These are phyloP conservation scores for Platycercus adscitus DNA, from an alignment of 2,113 vertebrate species.

Conservation along the genomic window DNA sequence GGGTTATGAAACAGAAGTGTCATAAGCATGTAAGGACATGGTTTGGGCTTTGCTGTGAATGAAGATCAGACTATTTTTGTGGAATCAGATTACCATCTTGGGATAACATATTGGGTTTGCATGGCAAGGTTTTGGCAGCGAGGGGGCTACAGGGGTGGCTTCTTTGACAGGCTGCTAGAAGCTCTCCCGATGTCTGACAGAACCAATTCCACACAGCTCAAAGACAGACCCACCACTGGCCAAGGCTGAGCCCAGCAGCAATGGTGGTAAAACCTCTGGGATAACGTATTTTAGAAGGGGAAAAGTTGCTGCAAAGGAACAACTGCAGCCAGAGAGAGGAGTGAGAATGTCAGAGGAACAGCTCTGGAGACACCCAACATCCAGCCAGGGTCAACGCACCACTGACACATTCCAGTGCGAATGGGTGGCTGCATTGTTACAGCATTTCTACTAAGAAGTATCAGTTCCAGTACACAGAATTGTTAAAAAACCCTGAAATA, in stretches of 20 bases:
- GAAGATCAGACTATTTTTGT: not conserved
- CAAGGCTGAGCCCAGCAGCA: not conserved
- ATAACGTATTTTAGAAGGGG: not conserved
- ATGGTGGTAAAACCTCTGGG: not conserved
- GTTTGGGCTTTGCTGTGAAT: not conserved
- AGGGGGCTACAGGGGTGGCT: not conserved
- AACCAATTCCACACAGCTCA: not conserved
- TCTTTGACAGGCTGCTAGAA: not conserved
- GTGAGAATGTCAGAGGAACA: not conserved
- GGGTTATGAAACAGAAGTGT: conserved; percentile 16
- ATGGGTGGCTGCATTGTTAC: not conserved
- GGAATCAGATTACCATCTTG: not conserved
- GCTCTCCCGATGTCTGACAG: not conserved
- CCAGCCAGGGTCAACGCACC: not conserved
- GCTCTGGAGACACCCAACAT: not conserved
- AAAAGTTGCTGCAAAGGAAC: not conserved
- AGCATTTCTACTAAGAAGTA: not conserved
- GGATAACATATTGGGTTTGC: not conserved
- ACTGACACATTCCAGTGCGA: not conserved
- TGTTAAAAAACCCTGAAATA: not conserved
- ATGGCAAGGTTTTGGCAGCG: not conserved
- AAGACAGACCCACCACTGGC: not conserved
- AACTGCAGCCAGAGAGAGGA: not conserved
- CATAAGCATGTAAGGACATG: not conserved
- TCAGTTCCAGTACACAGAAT: not conserved